phyloP scores from a whole-genome alignment of 2,888 invertebrate genomes.

The Nesidiocoris tenuis region DNA sequence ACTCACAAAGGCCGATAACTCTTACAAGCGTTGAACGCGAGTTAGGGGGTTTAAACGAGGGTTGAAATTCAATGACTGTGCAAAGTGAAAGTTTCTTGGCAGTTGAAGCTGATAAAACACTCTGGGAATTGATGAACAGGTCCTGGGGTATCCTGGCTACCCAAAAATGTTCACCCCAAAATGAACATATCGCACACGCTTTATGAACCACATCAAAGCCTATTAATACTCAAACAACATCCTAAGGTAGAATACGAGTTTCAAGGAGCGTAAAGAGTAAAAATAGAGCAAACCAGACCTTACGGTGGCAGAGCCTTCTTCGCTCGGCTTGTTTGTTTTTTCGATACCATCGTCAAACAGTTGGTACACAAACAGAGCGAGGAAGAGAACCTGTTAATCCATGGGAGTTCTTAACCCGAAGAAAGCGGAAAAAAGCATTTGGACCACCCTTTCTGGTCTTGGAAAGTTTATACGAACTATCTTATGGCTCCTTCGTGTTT shows the following conservation, averaged over 20 bases:
- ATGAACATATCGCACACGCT: too few species aligned
- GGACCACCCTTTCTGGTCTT: background rate
- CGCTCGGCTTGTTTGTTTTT: slow-evolving; percentile 14
- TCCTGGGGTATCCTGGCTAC: too few species aligned
- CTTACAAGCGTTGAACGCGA: too few species aligned
- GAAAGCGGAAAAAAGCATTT: background rate
- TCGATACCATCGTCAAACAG: slow-evolving; percentile 23
- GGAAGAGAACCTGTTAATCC: slow-evolving; percentile 22
- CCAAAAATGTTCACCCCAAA: too few species aligned
- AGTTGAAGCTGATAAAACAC: too few species aligned
- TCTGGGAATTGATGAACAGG: too few species aligned
- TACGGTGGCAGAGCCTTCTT: slow-evolving; percentile 8
- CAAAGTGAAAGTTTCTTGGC: too few species aligned
- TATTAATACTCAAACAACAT: too few species aligned
- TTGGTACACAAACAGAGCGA: slow-evolving; percentile 14
- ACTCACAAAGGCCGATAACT: too few species aligned
- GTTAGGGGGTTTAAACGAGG: too few species aligned
- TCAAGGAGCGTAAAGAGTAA: background rate
- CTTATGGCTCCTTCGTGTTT: background rate
- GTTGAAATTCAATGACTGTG: too few species aligned
- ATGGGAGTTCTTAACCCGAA: background rate
- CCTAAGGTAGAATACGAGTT: background rate
- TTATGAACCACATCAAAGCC: too few species aligned
- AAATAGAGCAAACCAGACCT: slow-evolving; percentile 10
- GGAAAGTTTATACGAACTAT: slow-evolving; percentile 3